A percentile compares a stretch with the other conserved stretches of the same genome.
Conservation (phyloP, 92 coral and sea anemone genomes). For the Umimayanthus chanpuru region DNA sequence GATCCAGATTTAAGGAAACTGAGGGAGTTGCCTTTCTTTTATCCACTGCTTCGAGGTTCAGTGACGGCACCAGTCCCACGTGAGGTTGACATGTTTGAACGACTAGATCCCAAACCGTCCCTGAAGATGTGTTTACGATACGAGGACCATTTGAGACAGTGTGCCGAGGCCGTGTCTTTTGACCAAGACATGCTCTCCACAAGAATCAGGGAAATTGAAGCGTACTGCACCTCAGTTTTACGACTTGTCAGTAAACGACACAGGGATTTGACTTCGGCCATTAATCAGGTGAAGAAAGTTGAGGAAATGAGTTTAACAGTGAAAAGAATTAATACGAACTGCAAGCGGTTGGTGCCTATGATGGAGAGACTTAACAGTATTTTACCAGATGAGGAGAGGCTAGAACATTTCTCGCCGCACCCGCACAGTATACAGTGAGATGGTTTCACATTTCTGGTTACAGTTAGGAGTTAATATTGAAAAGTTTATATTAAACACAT, state of each 20-base stretch:
- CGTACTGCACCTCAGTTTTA: slow-evolving; percentile 68
- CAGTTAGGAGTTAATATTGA: too few relatives aligned
- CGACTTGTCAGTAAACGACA: slow-evolving; percentile 74
- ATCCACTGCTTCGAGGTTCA: slow-evolving; percentile 79
- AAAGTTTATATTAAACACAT: too few relatives aligned
- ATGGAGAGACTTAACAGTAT: slow-evolving; percentile 91
- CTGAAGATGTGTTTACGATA: slow-evolving; percentile 70
- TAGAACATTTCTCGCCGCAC: slow-evolving; percentile 76
- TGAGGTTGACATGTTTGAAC: slow-evolving; percentile 79
- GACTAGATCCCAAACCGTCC: slow-evolving; percentile 69
- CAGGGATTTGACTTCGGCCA: slow-evolving; percentile 65
- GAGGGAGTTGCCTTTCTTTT: slow-evolving; percentile 57
- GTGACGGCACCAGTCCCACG: slow-evolving; percentile 63
- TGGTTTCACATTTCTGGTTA: too few relatives aligned
- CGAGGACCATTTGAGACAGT: slow-evolving; percentile 81
- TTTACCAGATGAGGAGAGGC: slow-evolving; percentile 84
- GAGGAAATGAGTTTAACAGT: slow-evolving; percentile 84
- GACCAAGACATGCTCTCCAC: slow-evolving; percentile 91
- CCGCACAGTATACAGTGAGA: slow-evolving; percentile 51
- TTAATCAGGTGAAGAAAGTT: slow-evolving; percentile 77
- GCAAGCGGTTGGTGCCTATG: slow-evolving; percentile 87
- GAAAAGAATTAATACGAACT: slow-evolving; percentile 76
- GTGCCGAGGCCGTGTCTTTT: slow-evolving; percentile 96
- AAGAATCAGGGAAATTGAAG: slow-evolving; percentile 84
- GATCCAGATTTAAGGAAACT: slow-evolving; percentile 78